phyloP scores from a whole-genome alignment of 2,888 invertebrate species.

The Pseudococcus viburni region DNA sequence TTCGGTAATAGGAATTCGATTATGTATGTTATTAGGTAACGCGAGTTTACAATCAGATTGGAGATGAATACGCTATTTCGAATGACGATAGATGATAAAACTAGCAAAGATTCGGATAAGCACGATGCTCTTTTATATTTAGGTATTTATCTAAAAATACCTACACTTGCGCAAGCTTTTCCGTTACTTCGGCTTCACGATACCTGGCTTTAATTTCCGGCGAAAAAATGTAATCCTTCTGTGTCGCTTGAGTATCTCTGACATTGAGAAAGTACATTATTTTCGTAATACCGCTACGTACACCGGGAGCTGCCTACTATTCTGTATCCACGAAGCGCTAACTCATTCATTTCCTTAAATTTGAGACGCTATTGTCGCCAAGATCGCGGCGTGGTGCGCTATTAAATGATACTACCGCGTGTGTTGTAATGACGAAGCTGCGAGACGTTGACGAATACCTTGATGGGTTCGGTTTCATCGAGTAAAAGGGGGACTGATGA shows the following conservation, averaged over 20 bases:
- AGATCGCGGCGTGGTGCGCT: not conserved
- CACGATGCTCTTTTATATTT: not conserved
- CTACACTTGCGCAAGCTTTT: not conserved
- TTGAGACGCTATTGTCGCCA: slow-evolving; percentile 37
- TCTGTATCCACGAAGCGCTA: not conserved
- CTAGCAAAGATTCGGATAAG: not conserved
- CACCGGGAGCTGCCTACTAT: not conserved
- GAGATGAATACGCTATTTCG: not conserved
- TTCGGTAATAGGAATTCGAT: slow-evolving; percentile 24
- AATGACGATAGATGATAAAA: not conserved
- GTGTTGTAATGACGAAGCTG: slow-evolving; percentile 19
- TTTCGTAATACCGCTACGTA: slow-evolving; percentile 16
- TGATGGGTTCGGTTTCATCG: slow-evolving; percentile 33
- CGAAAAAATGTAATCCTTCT: not conserved
- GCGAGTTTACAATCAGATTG: not conserved
- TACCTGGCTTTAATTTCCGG: slow-evolving; percentile 43
- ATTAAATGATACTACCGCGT: slow-evolving; percentile 47
- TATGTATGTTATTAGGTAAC: slow-evolving; percentile 34
- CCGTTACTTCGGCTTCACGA: not conserved
- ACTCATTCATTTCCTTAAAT: slow-evolving; percentile 54
- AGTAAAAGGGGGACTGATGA: not conserved
- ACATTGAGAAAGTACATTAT: slow-evolving; percentile 54
- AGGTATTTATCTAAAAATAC: not conserved
- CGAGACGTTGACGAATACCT: slow-evolving; percentile 15
- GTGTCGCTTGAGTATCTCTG: slow-evolving; percentile 10